Evolutionary conservation across 2,113 vertebrate species (phyloP).

Genomic region (Rhizomys pruinosus): DNA sequence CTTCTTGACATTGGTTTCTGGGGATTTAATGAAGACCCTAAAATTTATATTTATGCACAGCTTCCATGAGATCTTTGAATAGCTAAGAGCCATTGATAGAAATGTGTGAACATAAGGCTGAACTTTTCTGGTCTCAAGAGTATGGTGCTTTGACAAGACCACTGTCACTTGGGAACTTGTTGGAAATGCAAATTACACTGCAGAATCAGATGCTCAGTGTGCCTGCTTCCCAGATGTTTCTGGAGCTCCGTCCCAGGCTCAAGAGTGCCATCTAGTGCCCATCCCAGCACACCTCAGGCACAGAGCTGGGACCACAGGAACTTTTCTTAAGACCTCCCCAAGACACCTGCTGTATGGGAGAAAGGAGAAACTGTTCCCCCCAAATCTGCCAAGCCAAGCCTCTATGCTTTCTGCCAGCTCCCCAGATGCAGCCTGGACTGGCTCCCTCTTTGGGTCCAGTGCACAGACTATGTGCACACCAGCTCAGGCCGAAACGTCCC

Average conservation of each 20-base stretch:
- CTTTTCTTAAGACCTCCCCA: no score
- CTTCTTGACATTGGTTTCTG: background rate
- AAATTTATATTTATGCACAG: background rate
- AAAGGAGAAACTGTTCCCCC: background rate
- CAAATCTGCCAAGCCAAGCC: conserved; percentile 13
- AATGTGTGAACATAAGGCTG: background rate
- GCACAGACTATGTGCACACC: background rate
- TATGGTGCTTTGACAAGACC: background rate
- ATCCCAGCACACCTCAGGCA: background rate
- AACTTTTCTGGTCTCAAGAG: background rate
- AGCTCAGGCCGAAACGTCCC: background rate
- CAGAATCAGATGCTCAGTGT: background rate
- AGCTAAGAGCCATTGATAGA: background rate
- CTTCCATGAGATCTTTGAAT: background rate
- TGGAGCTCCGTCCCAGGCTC: background rate
- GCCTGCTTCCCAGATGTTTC: background rate
- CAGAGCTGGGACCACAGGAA: background rate
- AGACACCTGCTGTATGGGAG: background rate
- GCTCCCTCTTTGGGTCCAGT: background rate
- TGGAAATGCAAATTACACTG: background rate
- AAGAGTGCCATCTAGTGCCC: conserved; percentile 60
- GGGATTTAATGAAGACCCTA: background rate
- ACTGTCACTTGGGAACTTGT: background rate
- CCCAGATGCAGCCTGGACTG: background rate
- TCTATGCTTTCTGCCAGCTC: background rate